Percentiles rank a stretch among this genome's conserved stretches.
Conservation (phyloP, 2,888 invertebrate species). For the Pyrgus malvae region DNA sequence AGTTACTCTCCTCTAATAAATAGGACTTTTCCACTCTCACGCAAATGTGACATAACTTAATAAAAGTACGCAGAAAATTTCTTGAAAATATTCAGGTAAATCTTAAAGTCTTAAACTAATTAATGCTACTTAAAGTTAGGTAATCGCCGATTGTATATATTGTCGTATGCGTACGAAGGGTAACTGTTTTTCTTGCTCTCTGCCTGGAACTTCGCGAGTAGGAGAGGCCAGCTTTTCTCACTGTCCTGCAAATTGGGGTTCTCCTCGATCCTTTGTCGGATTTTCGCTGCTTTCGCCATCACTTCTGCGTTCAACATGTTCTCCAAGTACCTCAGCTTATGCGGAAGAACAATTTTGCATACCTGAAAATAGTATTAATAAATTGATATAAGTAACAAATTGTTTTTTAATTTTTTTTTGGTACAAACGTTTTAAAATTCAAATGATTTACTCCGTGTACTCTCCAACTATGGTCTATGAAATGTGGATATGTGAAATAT, state of each 20-base stretch:
- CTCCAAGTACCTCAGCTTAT: constrained; percentile 69
- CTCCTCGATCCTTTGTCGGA: constrained; percentile 62
- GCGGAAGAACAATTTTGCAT: constrained; percentile 69
- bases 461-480: no score
- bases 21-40: no score
- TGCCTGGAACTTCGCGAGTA: constrained; percentile 61
- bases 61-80: no score
- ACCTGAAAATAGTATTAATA: constrained; percentile 45
- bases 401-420: neutral
- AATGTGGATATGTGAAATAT: no score
- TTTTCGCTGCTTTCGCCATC: constrained; percentile 67
- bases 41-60: no score
- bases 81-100: no score
- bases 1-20: no score
- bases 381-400: neutral
- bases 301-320: constrained; percentile 74
- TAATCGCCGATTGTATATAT: constrained; percentile 47
- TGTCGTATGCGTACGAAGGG: constrained; percentile 40
- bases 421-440: no score
- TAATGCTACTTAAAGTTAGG: constrained; percentile 39
- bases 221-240: constrained; percentile 65
- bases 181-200: constrained; percentile 45
- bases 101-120: no score
- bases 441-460: no score
- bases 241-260: constrained; percentile 60